A percentile compares a stretch with the other conserved stretches of the same genome.
These are phyloP conservation scores for Ormyrus pomaceus DNA, from an alignment of 2,888 invertebrate genomes.

Conservation along the genomic window DNA sequence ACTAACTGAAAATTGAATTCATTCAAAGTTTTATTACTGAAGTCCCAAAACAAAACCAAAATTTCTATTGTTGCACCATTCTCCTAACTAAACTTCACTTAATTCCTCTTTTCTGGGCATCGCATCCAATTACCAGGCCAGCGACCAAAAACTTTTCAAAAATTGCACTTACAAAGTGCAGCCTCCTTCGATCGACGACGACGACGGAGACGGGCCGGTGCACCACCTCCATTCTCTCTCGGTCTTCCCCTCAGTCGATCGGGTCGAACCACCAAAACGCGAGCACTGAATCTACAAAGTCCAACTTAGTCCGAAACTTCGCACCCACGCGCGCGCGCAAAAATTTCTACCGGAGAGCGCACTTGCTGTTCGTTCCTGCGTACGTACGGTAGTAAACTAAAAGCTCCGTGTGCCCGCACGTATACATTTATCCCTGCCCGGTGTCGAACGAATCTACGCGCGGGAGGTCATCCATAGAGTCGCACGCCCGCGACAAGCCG, in stretches of 20 bases:
- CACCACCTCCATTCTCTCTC: slow-evolving; percentile 64
- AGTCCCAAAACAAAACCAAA: too few relatives aligned
- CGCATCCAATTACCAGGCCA: too few relatives aligned
- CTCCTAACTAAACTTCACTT: too few relatives aligned
- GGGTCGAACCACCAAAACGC: slow-evolving; percentile 30
- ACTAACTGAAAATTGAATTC: too few relatives aligned
- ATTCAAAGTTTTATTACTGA: too few relatives aligned
- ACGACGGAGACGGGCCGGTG: slow-evolving; percentile 63
- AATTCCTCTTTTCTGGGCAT: too few relatives aligned
- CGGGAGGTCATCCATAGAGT: slow-evolving; percentile 71
- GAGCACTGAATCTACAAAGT: neutral
- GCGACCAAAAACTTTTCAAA: neutral
- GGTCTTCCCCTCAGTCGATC: neutral
- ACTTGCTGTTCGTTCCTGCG: slow-evolving; percentile 58
- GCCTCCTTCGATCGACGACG: slow-evolving; percentile 58
- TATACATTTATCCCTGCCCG: slow-evolving; percentile 74
- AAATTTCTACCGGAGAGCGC: slow-evolving; percentile 12
- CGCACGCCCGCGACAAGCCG: slow-evolving; percentile 27
- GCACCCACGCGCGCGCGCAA: slow-evolving; percentile 24
- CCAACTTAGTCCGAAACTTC: neutral
- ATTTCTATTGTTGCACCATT: too few relatives aligned
- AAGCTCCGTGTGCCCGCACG: slow-evolving; percentile 70
- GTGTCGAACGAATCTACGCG: slow-evolving; percentile 69
- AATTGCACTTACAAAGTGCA: slow-evolving; percentile 65
- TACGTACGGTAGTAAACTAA: slow-evolving; percentile 64